Evolutionary conservation across 2,797 vertebrate genomes (phyloP), one percentile per base, ranked within the genome.

Genomic region (Florisuga fusca): DNA sequence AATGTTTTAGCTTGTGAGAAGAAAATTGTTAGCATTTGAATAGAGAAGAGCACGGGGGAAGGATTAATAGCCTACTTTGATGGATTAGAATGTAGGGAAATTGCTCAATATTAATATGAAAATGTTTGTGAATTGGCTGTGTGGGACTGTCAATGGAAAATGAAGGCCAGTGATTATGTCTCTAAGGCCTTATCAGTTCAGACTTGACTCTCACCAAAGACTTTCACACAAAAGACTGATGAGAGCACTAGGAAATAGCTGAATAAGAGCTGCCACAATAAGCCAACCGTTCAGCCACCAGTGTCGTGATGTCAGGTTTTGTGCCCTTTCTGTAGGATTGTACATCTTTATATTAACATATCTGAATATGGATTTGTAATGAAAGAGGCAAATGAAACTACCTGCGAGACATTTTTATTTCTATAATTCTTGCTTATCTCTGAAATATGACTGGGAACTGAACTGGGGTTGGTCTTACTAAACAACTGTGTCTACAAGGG

Each of bases 101-200:
- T 99, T 99, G 98, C 99, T 99, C 97, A 98, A 99, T 99, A 99
- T 99, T 99, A 99, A 99, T 99, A 99, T 99, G 99, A 99, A 99
- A 99, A 99, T 99, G 98, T 99, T 99, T 98, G 98, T 97, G 97
- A 98, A 98, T 98, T 97, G 98, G 97, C 97, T 96, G 97, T 97
- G 95, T 94, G 95, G 97, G 94, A 94, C 97, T 91, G 96, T 98
- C 98, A 98, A 97, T 98, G 97, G 98, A 92, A 98, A 97, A 98
- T 97, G 97, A 98, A 96, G 97, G 97, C 95, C 95, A 90, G 94
- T 89, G 98, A 98, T 98, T 98, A 98, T 97, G 97, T 97, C 97
- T 98, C 97, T 72, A 62, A 97, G 96, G 97, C 96, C 97, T 98
- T 97, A 98, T 98, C 98, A 98, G 98, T 97, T 97, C 97, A 98